Evolutionary conservation across 2,888 invertebrate species (phyloP).

Genomic region (Sinodicranocentrus sp.): DNA sequence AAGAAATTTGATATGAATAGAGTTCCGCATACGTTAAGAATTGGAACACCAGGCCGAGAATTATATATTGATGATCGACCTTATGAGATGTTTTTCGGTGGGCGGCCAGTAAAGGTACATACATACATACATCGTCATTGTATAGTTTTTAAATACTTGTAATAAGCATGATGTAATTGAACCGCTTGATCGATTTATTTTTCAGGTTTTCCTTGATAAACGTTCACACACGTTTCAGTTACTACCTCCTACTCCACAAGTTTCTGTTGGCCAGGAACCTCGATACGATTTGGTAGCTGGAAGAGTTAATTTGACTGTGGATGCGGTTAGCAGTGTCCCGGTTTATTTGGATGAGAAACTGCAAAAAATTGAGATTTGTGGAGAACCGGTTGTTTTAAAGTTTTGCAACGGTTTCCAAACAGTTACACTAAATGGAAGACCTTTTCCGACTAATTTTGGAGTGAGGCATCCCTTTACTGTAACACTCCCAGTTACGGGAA

Average conservation of each 20-base stretch:
- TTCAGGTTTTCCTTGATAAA: slow-evolving; percentile 84
- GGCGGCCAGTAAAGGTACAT: slow-evolving; percentile 87
- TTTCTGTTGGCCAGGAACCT: slow-evolving; percentile 89
- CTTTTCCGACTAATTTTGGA: slow-evolving; percentile 85
- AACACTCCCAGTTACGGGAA: slow-evolving; percentile 84
- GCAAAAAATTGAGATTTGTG: slow-evolving; percentile 84
- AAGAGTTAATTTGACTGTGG: slow-evolving; percentile 90
- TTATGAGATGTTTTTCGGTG: slow-evolving; percentile 96
- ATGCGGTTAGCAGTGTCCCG: slow-evolving; percentile 88
- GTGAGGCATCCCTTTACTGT: slow-evolving; percentile 88
- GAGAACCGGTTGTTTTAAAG: slow-evolving; percentile 86
- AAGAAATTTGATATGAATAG: slow-evolving; percentile 87
- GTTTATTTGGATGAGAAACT: slow-evolving; percentile 91
- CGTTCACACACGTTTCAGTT: slow-evolving; percentile 88
- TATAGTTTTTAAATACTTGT: slow-evolving; percentile 15
- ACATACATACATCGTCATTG: background rate
- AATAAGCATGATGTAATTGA: too few relatives aligned
- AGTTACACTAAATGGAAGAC: slow-evolving; percentile 88
- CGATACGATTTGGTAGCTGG: slow-evolving; percentile 91
- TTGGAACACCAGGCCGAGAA: slow-evolving; percentile 95
- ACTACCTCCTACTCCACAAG: slow-evolving; percentile 95
- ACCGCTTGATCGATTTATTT: slow-evolving; percentile 15
- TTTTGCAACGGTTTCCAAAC: slow-evolving; percentile 89
- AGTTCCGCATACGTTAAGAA: slow-evolving; percentile 83
- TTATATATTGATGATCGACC: slow-evolving; percentile 92